These are phyloP conservation scores for Scaptomyza cyrtandrae DNA, from an alignment of 2,888 invertebrate species.

Conservation along the genomic window DNA sequence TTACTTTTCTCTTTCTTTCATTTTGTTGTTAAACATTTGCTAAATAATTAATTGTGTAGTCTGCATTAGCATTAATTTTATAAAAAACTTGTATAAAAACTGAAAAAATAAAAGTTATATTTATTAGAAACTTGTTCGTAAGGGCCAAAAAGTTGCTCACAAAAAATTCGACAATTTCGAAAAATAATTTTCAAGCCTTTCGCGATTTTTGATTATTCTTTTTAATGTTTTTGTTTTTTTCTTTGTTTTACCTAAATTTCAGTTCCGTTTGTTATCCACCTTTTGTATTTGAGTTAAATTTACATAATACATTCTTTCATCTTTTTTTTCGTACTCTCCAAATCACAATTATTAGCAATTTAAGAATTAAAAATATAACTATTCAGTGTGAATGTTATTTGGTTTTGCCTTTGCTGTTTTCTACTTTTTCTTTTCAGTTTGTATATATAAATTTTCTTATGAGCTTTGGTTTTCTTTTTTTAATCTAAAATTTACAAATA, in stretches of 20 bases:
- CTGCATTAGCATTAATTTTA: slow-evolving; percentile 26
- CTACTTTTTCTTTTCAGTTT: slow-evolving; percentile 21
- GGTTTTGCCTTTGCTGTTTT: slow-evolving; percentile 9
- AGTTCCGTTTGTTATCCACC: slow-evolving; percentile 66
- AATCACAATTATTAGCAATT: slow-evolving; percentile 82
- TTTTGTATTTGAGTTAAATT: slow-evolving; percentile 57
- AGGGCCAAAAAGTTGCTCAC: slow-evolving; percentile 58
- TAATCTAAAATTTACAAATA: slow-evolving; percentile 63
- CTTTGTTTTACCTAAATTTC: slow-evolving; percentile 66
- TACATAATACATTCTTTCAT: slow-evolving; percentile 53
- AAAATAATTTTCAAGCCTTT: slow-evolving; percentile 72
- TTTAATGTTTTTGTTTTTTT: slow-evolving; percentile 49
- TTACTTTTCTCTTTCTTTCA: not conserved
- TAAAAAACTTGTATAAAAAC: slow-evolving; percentile 54
- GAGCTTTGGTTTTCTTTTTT: slow-evolving; percentile 18
- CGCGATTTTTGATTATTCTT: slow-evolving; percentile 57
- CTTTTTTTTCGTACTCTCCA: slow-evolving; percentile 77
- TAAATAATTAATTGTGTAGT: slow-evolving; percentile 39
- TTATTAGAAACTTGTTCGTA: slow-evolving; percentile 36
- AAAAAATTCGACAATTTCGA: slow-evolving; percentile 61
- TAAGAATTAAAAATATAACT: slow-evolving; percentile 77
- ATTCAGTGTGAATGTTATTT: slow-evolving; percentile 57
- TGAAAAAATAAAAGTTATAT: slow-evolving; percentile 21
- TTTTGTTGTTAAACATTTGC: slow-evolving; percentile 22
- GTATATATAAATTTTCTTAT: slow-evolving; percentile 58